Evolutionary conservation across 1,140 invertebrate genomes (phyloP).

Genomic region (Linepithema humile): DNA sequence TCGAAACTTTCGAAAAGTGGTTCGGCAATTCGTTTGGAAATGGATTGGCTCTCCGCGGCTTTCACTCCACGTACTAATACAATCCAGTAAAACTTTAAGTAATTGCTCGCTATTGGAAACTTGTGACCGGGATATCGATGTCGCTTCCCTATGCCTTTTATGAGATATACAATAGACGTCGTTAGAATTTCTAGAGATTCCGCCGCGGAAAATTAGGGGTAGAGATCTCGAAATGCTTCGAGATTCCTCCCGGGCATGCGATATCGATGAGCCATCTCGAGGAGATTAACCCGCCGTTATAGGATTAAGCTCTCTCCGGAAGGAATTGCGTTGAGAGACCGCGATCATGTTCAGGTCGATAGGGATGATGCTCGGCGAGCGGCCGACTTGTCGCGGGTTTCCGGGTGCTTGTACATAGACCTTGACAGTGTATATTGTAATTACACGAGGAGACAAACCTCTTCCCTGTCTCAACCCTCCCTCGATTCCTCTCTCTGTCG

Average conservation of each 20-base stretch:
- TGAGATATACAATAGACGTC: constrained; percentile 2
- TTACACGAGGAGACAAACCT: constrained; percentile 70
- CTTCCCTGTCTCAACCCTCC: constrained; percentile 44
- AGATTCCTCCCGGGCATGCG: constrained; percentile 9
- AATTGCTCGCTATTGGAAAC: constrained; percentile 27
- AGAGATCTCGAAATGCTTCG: not conserved
- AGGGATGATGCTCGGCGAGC: constrained; percentile 39
- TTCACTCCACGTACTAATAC: constrained; percentile 27
- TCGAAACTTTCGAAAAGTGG: constrained; percentile 34
- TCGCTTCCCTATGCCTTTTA: constrained; percentile 20
- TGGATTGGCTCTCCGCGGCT: constrained; percentile 28
- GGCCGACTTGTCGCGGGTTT: constrained; percentile 69
- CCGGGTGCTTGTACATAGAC: constrained; percentile 50
- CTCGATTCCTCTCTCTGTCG: not conserved
- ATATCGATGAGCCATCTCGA: constrained; percentile 63
- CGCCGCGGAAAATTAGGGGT: constrained; percentile 7
- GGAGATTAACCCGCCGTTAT: constrained; percentile 77
- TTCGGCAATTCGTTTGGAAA: constrained; percentile 30
- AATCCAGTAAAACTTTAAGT: constrained; percentile 47
- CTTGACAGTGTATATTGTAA: constrained; percentile 74
- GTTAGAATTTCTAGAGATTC: constrained; percentile 32
- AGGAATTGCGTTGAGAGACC: constrained; percentile 26
- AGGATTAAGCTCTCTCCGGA: constrained; percentile 32
- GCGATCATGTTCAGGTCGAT: constrained; percentile 32
- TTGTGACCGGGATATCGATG: constrained; percentile 34